A percentile compares a stretch with the other conserved stretches of the same genome.
Evolutionary conservation across 2,113 vertebrate genomes (phyloP).

Genomic region (Macquaria ambigua): DNA sequence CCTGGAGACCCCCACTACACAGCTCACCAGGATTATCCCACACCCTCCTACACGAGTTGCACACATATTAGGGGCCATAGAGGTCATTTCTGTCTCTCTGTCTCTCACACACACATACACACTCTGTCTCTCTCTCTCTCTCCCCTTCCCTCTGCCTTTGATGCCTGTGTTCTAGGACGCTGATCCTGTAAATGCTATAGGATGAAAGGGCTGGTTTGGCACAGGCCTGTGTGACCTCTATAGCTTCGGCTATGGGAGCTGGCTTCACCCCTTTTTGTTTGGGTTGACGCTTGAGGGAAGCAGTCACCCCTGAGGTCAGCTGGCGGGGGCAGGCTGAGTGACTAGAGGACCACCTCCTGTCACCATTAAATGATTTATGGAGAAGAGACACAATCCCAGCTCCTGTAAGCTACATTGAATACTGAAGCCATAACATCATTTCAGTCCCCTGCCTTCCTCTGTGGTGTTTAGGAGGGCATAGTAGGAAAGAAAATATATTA

Average conservation of each 20-base stretch:
- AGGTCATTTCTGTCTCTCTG: slow-evolving; percentile 44
- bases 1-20: slow-evolving; percentile 69
- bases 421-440: slow-evolving; percentile 46
- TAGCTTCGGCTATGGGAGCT: slow-evolving; percentile 52
- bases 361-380: slow-evolving; percentile 79
- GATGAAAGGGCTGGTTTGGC: slow-evolving; percentile 64
- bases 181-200: slow-evolving; percentile 62
- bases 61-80: slow-evolving; percentile 51
- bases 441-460: slow-evolving; percentile 15
- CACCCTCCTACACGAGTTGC: slow-evolving; percentile 56
- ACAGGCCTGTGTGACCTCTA: slow-evolving; percentile 57
- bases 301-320: slow-evolving; percentile 68
- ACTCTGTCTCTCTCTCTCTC: background rate
- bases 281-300: slow-evolving; percentile 67
- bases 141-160: slow-evolving; percentile 38
- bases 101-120: background rate
- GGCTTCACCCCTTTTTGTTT: slow-evolving; percentile 68
- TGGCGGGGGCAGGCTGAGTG: slow-evolving; percentile 59
- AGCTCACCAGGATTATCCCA: slow-evolving; percentile 69
- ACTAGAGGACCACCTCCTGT: slow-evolving; percentile 76
- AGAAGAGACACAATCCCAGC: slow-evolving; percentile 71
- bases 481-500: slow-evolving; percentile 59
- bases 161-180: slow-evolving; percentile 49
- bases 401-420: slow-evolving; percentile 67
- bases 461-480: slow-evolving; percentile 37